Evolutionary conservation across 2,888 invertebrate species (phyloP), one percentile per base, ranked within the genome.

Genomic region (Hyalella azteca): DNA sequence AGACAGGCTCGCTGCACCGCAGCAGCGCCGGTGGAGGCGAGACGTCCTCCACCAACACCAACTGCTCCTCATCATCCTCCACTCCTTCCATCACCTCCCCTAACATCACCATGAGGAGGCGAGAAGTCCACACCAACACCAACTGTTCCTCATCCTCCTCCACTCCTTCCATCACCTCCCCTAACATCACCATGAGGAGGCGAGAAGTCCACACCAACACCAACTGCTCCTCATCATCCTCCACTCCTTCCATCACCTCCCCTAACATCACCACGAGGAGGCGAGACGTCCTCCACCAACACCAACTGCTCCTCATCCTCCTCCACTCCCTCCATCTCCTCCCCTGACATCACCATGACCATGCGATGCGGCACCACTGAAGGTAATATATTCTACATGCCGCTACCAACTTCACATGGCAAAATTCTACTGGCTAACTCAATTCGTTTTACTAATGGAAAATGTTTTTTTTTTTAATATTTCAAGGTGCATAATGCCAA

Each of bases 271-370:
- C 83, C 0, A 81, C 84, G 81, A 82, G 85, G 98, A 97, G 11
- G 98, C 98, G 0, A 96, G 96, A 95, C 95, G 96, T 81, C 93
- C 94, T 82, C n/a, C 97, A 88, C 97, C 98, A 79, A 98, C 98
- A 98, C 93, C 95, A 86, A 92, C 95, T 84, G 96, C 98, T 2
- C 91, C 93, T 89, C 92, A 92, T 86, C 93, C 94, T 88, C 93
- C 96, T 9, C 91, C 98, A 85, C 93, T 98, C 85, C 96, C 97
- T 22, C 97, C 97, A 81, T 90, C 92, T 90, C 92, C 86, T 77
- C 86, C 40, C 79, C 83, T 26, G 75, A 81, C 41, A 85, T 83
- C 40, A 85, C 83, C 0, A 81, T 85, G 81, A 82, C 82, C 9
- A 78, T 85, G 78, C 79, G 84, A 3, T 84, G 81, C 40, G 84